Conservation (phyloP, 2,113 vertebrate genomes). For the Colinus virginianus region DNA sequence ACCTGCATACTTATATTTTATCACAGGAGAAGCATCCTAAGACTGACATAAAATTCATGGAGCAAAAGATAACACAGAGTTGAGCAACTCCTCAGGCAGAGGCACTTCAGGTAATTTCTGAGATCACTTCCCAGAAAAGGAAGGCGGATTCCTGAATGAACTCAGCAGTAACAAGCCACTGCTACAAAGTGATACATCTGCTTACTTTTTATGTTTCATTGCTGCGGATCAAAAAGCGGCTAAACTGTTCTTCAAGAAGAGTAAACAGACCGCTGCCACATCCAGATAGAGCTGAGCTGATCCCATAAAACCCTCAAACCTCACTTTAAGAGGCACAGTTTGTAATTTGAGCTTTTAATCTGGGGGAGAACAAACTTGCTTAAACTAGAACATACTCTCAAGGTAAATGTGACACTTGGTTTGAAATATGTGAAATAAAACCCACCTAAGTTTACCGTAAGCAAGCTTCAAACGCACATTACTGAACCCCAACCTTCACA, state of each 20-base stretch:
- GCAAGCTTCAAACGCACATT: background rate
- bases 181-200: background rate
- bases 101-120: background rate
- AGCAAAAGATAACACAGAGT: background rate
- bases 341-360: background rate
- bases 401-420: background rate
- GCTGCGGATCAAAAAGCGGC: background rate
- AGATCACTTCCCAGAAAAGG: background rate
- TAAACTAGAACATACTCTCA: background rate
- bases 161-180: background rate
- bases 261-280: background rate
- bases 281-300: background rate
- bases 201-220: background rate
- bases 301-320: background rate
- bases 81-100: background rate
- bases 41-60: background rate
- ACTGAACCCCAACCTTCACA: background rate
- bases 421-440: background rate
- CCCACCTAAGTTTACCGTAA: background rate
- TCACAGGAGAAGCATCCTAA: background rate
- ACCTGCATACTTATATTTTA: background rate
- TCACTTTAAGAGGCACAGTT: background rate
- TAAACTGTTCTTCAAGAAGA: background rate
- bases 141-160: background rate
- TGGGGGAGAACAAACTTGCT: background rate